Percentiles rank a stretch among this genome's conserved stretches.
These are phyloP conservation scores for Pemphigus obesinymphae DNA, from an alignment of 1,140 invertebrate species.

Conservation along the genomic window DNA sequence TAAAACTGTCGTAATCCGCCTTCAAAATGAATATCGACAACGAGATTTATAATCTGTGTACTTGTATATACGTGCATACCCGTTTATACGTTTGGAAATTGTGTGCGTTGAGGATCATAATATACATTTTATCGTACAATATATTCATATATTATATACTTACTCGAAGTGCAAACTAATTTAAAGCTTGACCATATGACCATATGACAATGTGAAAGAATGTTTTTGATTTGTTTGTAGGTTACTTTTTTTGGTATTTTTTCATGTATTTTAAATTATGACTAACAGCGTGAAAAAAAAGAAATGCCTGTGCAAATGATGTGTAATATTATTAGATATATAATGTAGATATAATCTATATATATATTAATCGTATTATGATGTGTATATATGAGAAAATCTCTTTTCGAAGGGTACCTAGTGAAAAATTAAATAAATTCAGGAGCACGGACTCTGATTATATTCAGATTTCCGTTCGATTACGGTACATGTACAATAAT, in stretches of 20 bases:
- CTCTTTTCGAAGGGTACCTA: neutral
- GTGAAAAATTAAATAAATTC: conserved; percentile 18
- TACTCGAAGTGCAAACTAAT: neutral
- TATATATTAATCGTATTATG: too few species aligned
- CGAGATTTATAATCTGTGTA: conserved; percentile 14
- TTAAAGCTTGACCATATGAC: conserved; percentile 1
- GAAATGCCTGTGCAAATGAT: too few species aligned
- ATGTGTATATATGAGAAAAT: neutral
- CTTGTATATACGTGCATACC: neutral
- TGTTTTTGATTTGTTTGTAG: neutral
- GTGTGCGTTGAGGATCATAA: neutral
- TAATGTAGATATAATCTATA: too few species aligned
- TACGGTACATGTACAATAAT: neutral
- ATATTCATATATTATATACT: too few species aligned
- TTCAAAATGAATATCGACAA: conserved; percentile 15
- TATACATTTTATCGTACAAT: too few species aligned
- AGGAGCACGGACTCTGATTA: neutral
- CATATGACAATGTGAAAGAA: too few species aligned
- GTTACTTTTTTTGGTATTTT: neutral
- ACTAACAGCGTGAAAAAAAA: neutral
- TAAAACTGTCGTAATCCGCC: neutral
- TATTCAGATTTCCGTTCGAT: conserved; percentile 29
- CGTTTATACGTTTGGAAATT: too few species aligned
- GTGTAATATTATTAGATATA: too few species aligned
- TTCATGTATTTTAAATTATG: neutral